phyloP scores from a whole-genome alignment of 2,797 vertebrate genomes.

The Balearica regulorum region DNA sequence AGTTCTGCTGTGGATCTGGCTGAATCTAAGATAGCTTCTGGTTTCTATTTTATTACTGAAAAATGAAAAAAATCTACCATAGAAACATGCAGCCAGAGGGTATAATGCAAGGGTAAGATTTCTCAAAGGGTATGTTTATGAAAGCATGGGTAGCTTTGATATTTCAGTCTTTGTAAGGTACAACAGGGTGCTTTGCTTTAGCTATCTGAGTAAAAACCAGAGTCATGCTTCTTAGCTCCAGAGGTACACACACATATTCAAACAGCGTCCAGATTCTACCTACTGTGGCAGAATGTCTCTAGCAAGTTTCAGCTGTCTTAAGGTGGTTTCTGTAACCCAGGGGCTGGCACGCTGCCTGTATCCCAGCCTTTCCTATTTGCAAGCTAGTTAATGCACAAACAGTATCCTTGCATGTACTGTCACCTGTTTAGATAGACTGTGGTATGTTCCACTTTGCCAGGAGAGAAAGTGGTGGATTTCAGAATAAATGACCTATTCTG shows the following conservation, averaged over 20 bases:
- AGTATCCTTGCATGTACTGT: neutral
- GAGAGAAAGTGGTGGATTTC: rapidly evolving
- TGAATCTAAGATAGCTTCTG: too few relatives aligned
- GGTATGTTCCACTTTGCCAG: neutral
- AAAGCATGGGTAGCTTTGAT: too few relatives aligned
- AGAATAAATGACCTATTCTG: neutral
- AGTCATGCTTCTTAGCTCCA: neutral
- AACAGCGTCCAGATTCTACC: neutral
- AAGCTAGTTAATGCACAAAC: neutral
- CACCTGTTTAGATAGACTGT: neutral
- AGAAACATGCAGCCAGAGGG: too few relatives aligned
- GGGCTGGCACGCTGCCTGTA: neutral
- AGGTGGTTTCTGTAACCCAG: neutral
- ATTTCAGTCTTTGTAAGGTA: too few relatives aligned
- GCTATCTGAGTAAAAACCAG: neutral
- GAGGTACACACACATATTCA: rapidly evolving
- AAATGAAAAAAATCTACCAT: too few relatives aligned
- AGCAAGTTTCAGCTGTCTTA: neutral
- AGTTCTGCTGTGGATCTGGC: too few relatives aligned
- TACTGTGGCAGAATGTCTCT: neutral
- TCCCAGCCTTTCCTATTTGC: neutral
- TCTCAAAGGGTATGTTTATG: too few relatives aligned
- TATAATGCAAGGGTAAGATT: too few relatives aligned
- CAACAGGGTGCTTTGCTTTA: too few relatives aligned
- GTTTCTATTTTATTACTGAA: too few relatives aligned